phyloP scores from a whole-genome alignment of 2,888 invertebrate genomes.

The Crocallis elinguaria region DNA sequence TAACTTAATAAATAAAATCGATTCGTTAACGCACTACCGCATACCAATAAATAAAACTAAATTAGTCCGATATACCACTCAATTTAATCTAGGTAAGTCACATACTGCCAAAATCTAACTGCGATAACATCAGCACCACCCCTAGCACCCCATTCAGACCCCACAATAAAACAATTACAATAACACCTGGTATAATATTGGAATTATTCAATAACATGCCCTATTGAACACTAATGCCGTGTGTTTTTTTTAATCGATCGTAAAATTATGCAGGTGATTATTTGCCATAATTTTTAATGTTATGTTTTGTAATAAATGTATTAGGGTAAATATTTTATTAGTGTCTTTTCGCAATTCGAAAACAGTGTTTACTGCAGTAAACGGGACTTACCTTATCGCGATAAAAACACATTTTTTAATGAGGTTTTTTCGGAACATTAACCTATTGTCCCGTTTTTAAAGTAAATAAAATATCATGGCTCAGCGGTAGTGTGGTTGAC shows the following conservation, averaged over 20 bases:
- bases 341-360: too few species aligned
- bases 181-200: constrained; percentile 33
- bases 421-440: too few species aligned
- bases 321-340: too few species aligned
- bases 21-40: not conserved
- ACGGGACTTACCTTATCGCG: too few species aligned
- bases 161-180: constrained; percentile 32
- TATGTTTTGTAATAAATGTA: too few species aligned
- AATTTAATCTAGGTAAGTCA: constrained; percentile 1
- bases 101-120: constrained; percentile 14
- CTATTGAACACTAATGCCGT: constrained; percentile 39
- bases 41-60: not conserved
- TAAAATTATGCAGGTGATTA: too few species aligned
- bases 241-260: constrained; percentile 22
- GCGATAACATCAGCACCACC: constrained; percentile 31
- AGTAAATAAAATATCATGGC: too few species aligned
- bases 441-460: too few species aligned
- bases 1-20: not conserved
- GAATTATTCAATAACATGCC: constrained; percentile 52
- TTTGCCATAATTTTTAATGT: too few species aligned
- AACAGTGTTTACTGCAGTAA: too few species aligned
- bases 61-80: not conserved
- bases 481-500: too few species aligned
- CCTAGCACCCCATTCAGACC: constrained; percentile 6
- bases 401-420: too few species aligned